Evolutionary conservation across 2,888 invertebrate genomes (phyloP).

Genomic region (Drosophila helvetica): DNA sequence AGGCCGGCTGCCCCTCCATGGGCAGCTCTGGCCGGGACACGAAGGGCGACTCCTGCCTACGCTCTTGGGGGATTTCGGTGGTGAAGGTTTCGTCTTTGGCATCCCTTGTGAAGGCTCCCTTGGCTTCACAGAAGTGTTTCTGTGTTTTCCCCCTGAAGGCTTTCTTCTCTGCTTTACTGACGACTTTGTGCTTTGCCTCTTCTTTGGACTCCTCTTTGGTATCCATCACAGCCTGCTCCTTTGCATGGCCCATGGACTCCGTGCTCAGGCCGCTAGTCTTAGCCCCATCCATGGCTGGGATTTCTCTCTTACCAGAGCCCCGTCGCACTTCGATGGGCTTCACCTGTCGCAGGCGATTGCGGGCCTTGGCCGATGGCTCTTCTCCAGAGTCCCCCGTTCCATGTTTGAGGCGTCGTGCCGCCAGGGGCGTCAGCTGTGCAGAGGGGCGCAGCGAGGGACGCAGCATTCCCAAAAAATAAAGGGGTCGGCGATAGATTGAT

Average conservation of each 20-base stretch:
- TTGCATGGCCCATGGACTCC: background rate
- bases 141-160: too few species aligned
- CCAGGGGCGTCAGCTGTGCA: background rate
- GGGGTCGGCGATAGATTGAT: slow-evolving; percentile 25
- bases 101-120: background rate
- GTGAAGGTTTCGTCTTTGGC: slow-evolving; percentile 1
- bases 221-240: background rate
- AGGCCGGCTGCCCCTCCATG: slow-evolving; percentile 3
- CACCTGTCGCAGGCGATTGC: background rate
- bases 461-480: slow-evolving; percentile 6
- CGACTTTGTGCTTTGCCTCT: background rate
- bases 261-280: slow-evolving; percentile 12
- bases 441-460: background rate
- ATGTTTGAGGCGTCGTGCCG: background rate
- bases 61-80: slow-evolving; percentile 21
- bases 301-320: background rate
- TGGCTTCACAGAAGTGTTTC: too few species aligned
- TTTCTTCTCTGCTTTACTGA: background rate
- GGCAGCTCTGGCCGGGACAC: slow-evolving; percentile 36
- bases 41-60: slow-evolving; percentile 28
- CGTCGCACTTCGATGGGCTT: background rate
- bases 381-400: background rate
- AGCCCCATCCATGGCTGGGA: background rate
- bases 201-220: background rate
- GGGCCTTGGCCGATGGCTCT: background rate